phyloP scores from a whole-genome alignment of 1,140 invertebrate genomes.

The Brachionus angularis region DNA sequence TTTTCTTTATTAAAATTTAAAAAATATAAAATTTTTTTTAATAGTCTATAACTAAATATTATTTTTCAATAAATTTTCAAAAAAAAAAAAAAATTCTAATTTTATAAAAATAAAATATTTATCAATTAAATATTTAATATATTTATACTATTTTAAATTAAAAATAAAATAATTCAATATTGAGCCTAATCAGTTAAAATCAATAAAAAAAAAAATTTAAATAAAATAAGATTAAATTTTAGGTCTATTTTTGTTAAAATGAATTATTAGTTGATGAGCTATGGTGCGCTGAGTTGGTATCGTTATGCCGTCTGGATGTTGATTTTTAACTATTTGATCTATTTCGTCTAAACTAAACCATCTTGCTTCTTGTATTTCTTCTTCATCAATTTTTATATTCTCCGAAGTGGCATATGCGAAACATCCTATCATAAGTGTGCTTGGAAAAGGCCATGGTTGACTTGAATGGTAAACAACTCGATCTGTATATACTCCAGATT shows the following conservation, averaged over 20 bases:
- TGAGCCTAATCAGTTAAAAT: no score
- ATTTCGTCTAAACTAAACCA: slow-evolving; percentile 62
- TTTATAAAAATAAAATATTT: no score
- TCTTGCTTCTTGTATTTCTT: slow-evolving; percentile 61
- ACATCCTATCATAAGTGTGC: slow-evolving; percentile 63
- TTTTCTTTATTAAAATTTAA: no score
- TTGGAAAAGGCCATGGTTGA: slow-evolving; percentile 64
- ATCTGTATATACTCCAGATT: slow-evolving; percentile 61
- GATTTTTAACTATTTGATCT: slow-evolving; percentile 50
- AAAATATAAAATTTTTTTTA: no score
- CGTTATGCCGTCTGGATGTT: slow-evolving; percentile 55
- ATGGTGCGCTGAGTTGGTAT: slow-evolving; percentile 61
- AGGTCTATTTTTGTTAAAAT: slow-evolving; percentile 52
- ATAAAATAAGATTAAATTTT: slow-evolving; percentile 38
- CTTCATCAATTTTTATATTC: slow-evolving; percentile 56
- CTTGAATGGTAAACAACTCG: slow-evolving; percentile 61
- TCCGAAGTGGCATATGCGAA: slow-evolving; percentile 56
- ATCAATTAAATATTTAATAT: no score
- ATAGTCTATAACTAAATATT: no score
- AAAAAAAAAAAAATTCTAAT: no score
- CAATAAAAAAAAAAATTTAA: no score
- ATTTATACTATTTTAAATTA: no score
- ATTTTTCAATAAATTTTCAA: no score
- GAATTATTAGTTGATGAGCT: slow-evolving; percentile 61
- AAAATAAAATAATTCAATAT: no score